Conservation (phyloP, 2,888 invertebrate species). For the Amaurobius ferox region DNA sequence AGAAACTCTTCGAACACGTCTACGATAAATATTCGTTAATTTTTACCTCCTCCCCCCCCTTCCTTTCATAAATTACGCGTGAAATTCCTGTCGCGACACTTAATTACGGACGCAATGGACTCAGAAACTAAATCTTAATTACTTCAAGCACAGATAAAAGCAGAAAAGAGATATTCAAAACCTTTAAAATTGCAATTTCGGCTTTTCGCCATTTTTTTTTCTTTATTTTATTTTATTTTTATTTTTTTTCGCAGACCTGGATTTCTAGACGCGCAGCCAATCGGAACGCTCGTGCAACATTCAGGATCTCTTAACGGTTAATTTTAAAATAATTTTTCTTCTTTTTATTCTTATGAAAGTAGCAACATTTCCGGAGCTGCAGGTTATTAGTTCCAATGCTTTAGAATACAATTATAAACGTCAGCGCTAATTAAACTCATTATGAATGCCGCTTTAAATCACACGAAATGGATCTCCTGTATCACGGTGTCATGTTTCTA, state of each 20-base stretch:
- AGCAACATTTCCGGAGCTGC: conserved; percentile 22
- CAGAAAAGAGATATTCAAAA: conserved; percentile 31
- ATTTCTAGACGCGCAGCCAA: background rate
- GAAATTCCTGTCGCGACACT: conserved; percentile 26
- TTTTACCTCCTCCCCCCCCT: too few relatives aligned
- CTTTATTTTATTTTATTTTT: too few relatives aligned
- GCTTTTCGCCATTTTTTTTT: background rate
- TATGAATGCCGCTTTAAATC: conserved; percentile 3
- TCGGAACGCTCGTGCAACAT: background rate
- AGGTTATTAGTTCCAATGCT: conserved; percentile 29
- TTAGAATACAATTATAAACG: conserved; percentile 3
- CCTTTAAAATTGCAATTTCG: conserved; percentile 27
- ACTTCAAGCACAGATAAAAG: conserved; percentile 44
- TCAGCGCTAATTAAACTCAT: background rate
- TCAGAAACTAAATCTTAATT: conserved; percentile 58
- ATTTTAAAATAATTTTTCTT: conserved; percentile 49
- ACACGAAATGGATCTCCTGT: too few relatives aligned
- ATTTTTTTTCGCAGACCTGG: too few relatives aligned
- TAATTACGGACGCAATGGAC: conserved; percentile 43
- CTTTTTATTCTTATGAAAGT: conserved; percentile 29
- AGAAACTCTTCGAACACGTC: too few relatives aligned
- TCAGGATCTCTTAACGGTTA: conserved; percentile 13
- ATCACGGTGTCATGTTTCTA: too few relatives aligned
- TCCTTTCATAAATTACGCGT: conserved; percentile 21
- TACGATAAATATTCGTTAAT: too few relatives aligned